Base-by-base conservation (phyloP, 2,888 invertebrate species). In the Clostera curtula region DNA sequence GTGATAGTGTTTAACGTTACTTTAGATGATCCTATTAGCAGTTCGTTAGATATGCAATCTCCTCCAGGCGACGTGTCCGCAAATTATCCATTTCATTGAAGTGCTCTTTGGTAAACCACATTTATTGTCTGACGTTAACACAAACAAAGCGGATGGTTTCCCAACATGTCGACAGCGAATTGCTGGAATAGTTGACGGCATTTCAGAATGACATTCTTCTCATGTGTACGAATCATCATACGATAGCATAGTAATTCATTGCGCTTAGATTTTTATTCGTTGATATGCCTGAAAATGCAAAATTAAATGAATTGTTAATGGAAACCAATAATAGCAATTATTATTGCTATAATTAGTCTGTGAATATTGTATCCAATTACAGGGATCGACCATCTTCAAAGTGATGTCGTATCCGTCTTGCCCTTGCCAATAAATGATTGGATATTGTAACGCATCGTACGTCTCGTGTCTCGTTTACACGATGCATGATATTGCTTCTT, bases 281-380 rank as follows among this genome's bases (percentile, higher is more conserved):
- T 39, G 23, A 28, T 28, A 24, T 7, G 19, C 24, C 28, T 28
- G 28, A 19, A 28, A 34, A 35, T 37, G 34, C 36, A 43, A 39
- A 39, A 35, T 39, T 33, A 39, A 42, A 42, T 36, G 34, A 31
- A 41, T 34, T 41, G 34, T 39, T 42, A 36, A 39, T 39, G 33
- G 35, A 39, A 36, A 36, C 34, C 42, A 42, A 39, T 36, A 34
- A 34, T 36, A 38, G 25, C 25, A 17, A 24, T 24, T 14, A 22
- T 22, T 22, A 21, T 22, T n/a, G 18, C 18, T 3, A 18, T 5
- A 18, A 18, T 18, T 4, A 18, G 25, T 18, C n/a, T n/a, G 77
- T n/a, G 56, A 61, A 46, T 86, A 88, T 49, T 42, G 35, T 36
- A 39, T 35, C 33, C 33, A 33, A n/a, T n/a, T 36, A 29, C 29